Percentiles rank a stretch among this genome's conserved stretches.
These are phyloP conservation scores for Petroica traversi DNA, from an alignment of 2,113 vertebrate genomes.

Conservation along the genomic window DNA sequence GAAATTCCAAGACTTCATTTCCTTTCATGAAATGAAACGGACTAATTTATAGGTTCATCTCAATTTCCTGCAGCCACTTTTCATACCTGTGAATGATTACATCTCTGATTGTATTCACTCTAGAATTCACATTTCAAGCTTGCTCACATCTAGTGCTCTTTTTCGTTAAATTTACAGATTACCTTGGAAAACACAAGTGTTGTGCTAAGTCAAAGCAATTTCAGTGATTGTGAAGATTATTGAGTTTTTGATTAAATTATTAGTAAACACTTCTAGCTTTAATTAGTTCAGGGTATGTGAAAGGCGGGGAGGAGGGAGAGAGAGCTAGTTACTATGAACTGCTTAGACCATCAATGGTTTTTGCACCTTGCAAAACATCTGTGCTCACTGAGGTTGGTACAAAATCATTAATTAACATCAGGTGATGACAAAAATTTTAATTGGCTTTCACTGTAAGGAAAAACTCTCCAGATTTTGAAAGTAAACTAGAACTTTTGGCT, in stretches of 20 bases:
- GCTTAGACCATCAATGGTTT: neutral
- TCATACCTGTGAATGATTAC: neutral
- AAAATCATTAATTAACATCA: neutral
- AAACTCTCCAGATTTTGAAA: neutral
- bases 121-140: neutral
- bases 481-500: neutral
- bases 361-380: neutral
- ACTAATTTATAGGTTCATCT: neutral
- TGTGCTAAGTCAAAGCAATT: neutral
- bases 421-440: neutral
- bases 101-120: neutral
- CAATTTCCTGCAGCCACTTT: accelerated
- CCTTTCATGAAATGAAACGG: neutral
- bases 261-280: conserved; percentile 2
- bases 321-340: neutral
- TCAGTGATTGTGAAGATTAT: neutral
- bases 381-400: neutral
- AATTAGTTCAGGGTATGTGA: neutral
- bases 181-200: neutral
- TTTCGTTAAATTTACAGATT: neutral
- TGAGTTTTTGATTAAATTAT: neutral
- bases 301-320: neutral
- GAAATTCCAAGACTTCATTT: neutral
- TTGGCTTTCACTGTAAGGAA: neutral
- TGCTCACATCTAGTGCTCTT: neutral